Conservation (phyloP, 2,797 vertebrate genomes). For the Micromesistius poutassou region DNA sequence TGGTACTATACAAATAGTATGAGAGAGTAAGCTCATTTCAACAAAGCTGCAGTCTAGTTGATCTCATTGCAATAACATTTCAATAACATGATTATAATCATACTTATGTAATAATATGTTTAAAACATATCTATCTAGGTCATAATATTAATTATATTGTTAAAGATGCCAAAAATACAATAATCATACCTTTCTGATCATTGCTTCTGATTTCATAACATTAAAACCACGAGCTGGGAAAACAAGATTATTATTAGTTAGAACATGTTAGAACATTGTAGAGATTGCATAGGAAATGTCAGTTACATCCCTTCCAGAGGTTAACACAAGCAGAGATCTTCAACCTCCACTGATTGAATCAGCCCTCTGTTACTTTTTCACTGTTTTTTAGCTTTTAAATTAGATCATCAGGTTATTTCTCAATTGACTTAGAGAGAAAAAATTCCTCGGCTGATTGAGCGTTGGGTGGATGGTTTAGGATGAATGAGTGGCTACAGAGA, state of each 20-base stretch:
- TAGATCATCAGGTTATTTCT: neutral
- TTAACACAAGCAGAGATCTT: neutral
- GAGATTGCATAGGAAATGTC: neutral
- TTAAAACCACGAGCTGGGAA: slow-evolving; percentile 81
- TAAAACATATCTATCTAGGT: neutral
- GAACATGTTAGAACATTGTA: neutral
- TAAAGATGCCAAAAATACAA: neutral
- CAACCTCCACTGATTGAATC: neutral
- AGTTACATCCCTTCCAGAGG: neutral
- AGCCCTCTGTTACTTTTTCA: neutral
- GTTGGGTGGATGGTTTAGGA: neutral
- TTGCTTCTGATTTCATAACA: slow-evolving; percentile 81
- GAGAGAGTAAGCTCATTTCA: neutral
- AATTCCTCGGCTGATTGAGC: neutral
- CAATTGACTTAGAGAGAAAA: neutral
- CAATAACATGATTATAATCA: neutral
- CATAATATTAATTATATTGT: neutral
- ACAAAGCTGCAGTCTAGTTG: neutral
- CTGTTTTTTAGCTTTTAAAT: neutral
- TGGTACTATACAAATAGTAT: neutral
- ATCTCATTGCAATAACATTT: neutral
- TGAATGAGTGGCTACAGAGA: neutral
- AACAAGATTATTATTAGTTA: neutral
- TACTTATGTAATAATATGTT: neutral
- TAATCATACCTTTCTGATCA: slow-evolving; percentile 85